These are phyloP conservation scores for Ridgeia piscesae DNA, from an alignment of 1,140 invertebrate species.

Conservation along the genomic window DNA sequence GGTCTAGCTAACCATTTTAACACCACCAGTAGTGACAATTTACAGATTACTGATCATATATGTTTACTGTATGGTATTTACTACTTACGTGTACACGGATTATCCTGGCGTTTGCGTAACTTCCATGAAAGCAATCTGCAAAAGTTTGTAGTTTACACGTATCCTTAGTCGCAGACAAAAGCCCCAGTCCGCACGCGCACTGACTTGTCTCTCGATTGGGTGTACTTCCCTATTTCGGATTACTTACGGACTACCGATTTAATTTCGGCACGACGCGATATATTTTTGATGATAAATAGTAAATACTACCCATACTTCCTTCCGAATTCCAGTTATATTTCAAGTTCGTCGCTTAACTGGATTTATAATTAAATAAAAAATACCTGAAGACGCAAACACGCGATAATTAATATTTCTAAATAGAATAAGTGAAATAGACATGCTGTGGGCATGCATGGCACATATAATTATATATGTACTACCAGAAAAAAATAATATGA, in stretches of 20 bases:
- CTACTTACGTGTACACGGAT: neutral
- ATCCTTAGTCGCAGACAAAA: neutral
- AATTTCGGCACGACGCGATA: too few relatives aligned
- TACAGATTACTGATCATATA: neutral
- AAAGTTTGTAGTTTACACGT: slow-evolving; percentile 6
- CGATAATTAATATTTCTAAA: too few relatives aligned
- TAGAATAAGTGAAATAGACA: too few relatives aligned
- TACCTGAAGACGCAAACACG: too few relatives aligned
- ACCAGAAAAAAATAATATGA: too few relatives aligned
- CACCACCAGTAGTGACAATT: neutral
- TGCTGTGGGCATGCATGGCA: too few relatives aligned
- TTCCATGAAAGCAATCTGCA: neutral
- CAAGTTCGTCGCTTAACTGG: too few relatives aligned
- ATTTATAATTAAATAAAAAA: too few relatives aligned
- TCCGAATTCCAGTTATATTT: too few relatives aligned
- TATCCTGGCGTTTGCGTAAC: neutral
- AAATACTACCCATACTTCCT: too few relatives aligned
- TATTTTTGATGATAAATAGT: too few relatives aligned
- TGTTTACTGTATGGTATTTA: neutral
- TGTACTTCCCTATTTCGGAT: neutral
- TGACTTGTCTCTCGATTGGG: neutral
- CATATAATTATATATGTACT: too few relatives aligned
- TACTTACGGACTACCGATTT: neutral
- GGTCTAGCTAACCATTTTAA: neutral
- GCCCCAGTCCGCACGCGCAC: slow-evolving; percentile 1